Conservation (phyloP, 1,140 invertebrate species). For the Caenorhabditis brenneri region DNA sequence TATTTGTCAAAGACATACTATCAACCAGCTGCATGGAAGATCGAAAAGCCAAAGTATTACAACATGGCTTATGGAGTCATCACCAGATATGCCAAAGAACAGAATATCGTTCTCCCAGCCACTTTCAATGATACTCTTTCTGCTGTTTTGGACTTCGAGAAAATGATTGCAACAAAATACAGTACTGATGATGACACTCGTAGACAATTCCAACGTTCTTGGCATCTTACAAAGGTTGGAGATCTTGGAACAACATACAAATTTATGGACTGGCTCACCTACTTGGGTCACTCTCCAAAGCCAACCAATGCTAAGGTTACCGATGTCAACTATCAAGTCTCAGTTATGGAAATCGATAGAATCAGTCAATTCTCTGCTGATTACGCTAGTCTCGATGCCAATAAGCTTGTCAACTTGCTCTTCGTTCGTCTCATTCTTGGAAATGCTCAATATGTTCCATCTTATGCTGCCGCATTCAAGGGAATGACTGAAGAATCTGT, state of each 20-base stretch:
- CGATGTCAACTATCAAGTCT: not conserved
- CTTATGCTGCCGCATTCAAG: not conserved
- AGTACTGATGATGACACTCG: constrained; percentile 53
- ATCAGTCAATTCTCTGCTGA: not conserved
- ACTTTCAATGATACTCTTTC: not conserved
- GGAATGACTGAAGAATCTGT: not conserved
- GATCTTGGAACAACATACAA: constrained; percentile 14
- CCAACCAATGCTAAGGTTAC: not conserved
- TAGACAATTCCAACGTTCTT: constrained; percentile 41
- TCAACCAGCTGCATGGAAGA: constrained; percentile 43
- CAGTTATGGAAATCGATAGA: constrained; percentile 47
- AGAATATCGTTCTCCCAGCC: not conserved
- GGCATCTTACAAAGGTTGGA: constrained; percentile 40
- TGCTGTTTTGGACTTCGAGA: constrained; percentile 48
- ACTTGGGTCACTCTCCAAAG: constrained; percentile 21
- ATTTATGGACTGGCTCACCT: constrained; percentile 51
- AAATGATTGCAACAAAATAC: constrained; percentile 45
- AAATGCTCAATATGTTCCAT: constrained; percentile 44
- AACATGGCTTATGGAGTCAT: constrained; percentile 6
- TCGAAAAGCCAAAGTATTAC: not conserved
- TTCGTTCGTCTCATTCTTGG: constrained; percentile 45
- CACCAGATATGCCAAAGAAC: constrained; percentile 10
- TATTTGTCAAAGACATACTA: constrained; percentile 49
- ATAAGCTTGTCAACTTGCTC: constrained; percentile 56
- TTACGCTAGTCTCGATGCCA: not conserved